These are phyloP conservation scores for Nymphalis io DNA, from an alignment of 1,140 invertebrate genomes.

Conservation along the genomic window DNA sequence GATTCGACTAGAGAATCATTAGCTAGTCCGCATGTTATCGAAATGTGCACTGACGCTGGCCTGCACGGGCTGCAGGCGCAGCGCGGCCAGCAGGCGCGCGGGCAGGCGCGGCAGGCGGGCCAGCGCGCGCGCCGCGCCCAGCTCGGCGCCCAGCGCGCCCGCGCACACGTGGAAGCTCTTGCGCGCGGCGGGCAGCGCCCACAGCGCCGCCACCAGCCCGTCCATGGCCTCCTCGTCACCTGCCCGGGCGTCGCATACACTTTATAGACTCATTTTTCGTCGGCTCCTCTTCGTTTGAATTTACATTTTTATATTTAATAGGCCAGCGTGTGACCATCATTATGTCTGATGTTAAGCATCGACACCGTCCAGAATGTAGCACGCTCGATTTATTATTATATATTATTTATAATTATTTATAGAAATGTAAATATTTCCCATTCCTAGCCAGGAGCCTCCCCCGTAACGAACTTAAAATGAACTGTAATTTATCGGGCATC, in stretches of 20 bases:
- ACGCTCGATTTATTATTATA: too few species aligned
- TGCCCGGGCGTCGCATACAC: conserved; percentile 28
- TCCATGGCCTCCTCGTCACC: conserved; percentile 47
- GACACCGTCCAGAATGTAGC: too few species aligned
- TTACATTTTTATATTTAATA: too few species aligned
- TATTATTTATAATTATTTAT: too few species aligned
- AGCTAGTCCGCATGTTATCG: not conserved
- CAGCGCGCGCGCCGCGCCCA: conserved; percentile 42
- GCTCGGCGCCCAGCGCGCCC: conserved; percentile 38
- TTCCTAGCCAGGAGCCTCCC: too few species aligned
- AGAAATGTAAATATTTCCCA: too few species aligned
- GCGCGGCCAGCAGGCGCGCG: conserved; percentile 38
- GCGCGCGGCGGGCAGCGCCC: conserved; percentile 40
- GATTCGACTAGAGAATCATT: not conserved
- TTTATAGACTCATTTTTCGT: too few species aligned
- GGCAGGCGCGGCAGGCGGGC: conserved; percentile 31
- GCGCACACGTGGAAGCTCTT: conserved; percentile 63
- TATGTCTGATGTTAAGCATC: too few species aligned
- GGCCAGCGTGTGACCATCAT: too few species aligned
- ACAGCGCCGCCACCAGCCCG: conserved; percentile 43
- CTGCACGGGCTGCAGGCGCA: conserved; percentile 50
- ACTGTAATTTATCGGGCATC: too few species aligned
- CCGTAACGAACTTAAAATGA: too few species aligned
- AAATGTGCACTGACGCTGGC: conserved; percentile 64
- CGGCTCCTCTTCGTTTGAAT: too few species aligned